A percentile compares a stretch with the other conserved stretches of the same genome.
Evolutionary conservation across 2,888 invertebrate genomes (phyloP).

Genomic region (Actias luna): DNA sequence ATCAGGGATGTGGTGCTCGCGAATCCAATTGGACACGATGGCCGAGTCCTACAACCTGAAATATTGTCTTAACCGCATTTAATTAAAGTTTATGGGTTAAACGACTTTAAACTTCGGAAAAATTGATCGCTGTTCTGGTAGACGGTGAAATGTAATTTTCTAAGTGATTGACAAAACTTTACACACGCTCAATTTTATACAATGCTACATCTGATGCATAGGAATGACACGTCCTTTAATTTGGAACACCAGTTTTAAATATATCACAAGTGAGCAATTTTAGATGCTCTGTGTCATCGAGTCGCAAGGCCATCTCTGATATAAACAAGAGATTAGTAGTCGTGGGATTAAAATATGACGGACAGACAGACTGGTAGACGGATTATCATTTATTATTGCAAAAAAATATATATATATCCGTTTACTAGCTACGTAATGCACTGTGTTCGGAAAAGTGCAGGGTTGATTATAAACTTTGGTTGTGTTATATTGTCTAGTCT

Average conservation of each 20-base stretch:
- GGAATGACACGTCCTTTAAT: neutral
- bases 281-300: slow-evolving; percentile 5
- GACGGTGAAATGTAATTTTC: too few species aligned
- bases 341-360: slow-evolving; percentile 7
- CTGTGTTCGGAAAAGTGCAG: neutral
- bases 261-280: slow-evolving; percentile 2
- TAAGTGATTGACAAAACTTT: too few species aligned
- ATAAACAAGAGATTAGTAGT: slow-evolving; percentile 5
- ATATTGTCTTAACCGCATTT: too few species aligned
- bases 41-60: too few species aligned
- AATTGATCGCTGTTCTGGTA: too few species aligned
- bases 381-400: neutral
- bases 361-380: slow-evolving; percentile 7
- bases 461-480: too few species aligned
- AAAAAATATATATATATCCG: neutral
- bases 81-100: too few species aligned
- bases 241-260: neutral
- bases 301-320: neutral
- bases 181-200: neutral
- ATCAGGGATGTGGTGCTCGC: too few species aligned
- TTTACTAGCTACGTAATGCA: neutral
- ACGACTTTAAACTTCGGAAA: too few species aligned
- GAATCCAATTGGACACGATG: too few species aligned
- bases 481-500: too few species aligned
- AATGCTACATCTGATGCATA: neutral